These are phyloP conservation scores for Odontamblyopus rebecca DNA, from an alignment of 2,797 vertebrate genomes.

Conservation along the genomic window DNA sequence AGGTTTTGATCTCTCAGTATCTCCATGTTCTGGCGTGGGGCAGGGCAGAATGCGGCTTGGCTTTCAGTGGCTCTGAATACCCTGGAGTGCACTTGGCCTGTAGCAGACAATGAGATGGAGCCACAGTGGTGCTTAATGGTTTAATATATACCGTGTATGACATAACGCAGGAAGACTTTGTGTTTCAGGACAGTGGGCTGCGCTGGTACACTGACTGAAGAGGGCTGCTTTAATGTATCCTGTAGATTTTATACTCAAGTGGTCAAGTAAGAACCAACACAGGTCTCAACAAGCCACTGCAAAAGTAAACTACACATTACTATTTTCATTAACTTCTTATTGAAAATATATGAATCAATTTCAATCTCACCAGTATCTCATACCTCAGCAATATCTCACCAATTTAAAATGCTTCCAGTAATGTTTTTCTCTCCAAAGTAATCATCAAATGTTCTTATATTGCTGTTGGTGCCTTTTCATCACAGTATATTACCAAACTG, in stretches of 20 bases:
- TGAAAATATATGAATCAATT: conserved; percentile 3
- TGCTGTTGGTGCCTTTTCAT: conserved; percentile 21
- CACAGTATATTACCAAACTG: conserved; percentile 7
- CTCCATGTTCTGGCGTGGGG: conserved; percentile 21
- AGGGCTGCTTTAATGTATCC: conserved; percentile 12
- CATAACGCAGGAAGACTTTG: conserved; percentile 33
- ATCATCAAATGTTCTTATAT: conserved; percentile 12
- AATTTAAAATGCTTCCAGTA: conserved; percentile 19
- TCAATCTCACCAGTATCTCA: background rate
- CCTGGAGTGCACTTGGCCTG: conserved; percentile 61
- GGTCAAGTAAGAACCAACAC: background rate
- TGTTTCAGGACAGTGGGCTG: conserved; percentile 25
- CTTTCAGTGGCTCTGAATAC: conserved; percentile 62
- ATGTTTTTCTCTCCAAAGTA: background rate
- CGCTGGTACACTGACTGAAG: conserved; percentile 23
- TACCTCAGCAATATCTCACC: background rate
- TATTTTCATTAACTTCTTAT: conserved; percentile 29
- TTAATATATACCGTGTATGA: conserved; percentile 54
- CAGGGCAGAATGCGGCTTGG: conserved; percentile 34
- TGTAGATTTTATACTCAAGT: conserved; percentile 20
- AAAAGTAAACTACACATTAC: background rate
- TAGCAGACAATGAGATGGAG: conserved; percentile 64
- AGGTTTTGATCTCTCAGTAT: conserved; percentile 35
- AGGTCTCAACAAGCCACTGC: conserved; percentile 6
- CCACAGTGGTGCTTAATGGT: conserved; percentile 47